These are phyloP conservation scores for Syngnathus floridae DNA, from an alignment of 2,113 vertebrate genomes.

Conservation along the genomic window DNA sequence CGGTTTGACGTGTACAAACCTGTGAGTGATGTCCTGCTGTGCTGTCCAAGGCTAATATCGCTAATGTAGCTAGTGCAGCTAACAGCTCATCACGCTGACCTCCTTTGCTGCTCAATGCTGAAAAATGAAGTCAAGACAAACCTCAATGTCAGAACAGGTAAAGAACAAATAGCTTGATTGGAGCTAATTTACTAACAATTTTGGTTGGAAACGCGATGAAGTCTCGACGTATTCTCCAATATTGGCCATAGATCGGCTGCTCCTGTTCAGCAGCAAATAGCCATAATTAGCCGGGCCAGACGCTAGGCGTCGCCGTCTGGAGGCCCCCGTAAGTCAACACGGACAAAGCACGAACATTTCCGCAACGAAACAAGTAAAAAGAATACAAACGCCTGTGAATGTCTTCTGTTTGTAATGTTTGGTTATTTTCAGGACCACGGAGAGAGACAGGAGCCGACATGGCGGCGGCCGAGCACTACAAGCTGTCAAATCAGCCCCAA, in stretches of 20 bases:
- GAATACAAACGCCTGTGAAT: rapidly evolving
- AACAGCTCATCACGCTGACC: slow-evolving; percentile 38
- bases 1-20: neutral
- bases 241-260: neutral
- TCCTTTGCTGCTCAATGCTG: slow-evolving; percentile 17
- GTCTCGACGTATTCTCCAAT: neutral
- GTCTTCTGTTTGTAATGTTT: neutral
- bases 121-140: neutral
- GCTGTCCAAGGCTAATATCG: neutral
- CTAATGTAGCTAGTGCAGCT: neutral
- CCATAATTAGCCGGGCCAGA: neutral
- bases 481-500: slow-evolving; percentile 4
- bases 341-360: neutral
- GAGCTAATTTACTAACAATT: too few relatives aligned
- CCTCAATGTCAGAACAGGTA: neutral
- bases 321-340: neutral
- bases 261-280: neutral
- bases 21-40: neutral
- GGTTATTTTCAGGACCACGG: slow-evolving; percentile 52
- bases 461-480: slow-evolving; percentile 20
- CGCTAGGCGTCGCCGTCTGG: neutral
- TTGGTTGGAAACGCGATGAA: neutral
- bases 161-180: neutral
- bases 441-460: slow-evolving; percentile 50
- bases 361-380: neutral